Base-by-base conservation (phyloP, 2,113 vertebrate species). In the Vulpes vulpes region DNA sequence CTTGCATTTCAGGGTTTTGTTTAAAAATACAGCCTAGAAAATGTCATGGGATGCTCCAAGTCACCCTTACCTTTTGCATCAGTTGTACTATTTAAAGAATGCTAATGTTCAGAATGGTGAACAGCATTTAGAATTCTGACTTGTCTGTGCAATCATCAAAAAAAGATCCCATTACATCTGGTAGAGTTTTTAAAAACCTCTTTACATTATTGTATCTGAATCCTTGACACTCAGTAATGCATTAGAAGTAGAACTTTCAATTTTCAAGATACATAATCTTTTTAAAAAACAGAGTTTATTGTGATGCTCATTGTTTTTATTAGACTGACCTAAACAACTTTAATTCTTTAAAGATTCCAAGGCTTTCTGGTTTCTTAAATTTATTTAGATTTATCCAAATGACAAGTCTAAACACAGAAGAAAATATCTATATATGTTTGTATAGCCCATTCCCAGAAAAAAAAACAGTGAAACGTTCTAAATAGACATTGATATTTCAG, bases 351-450 rank as follows among this genome's bases (percentile, higher is more conserved):
- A 82, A 32, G 2, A 94, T 87, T 96, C 59, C 55, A 90, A 85
- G 53, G n/a, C 4, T 62, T 95, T 96, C 73, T 97, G 38, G 35
- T 35, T 94, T 32, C 32, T 69, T 93, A 94, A 92, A 84, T 43
- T 92, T 95, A 25, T 60, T 94, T 57, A n/a, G 10, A 53, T 49
- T 32, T 82, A 87, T 74, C 3, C 2, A 92, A 67, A 55, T 94
- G 10, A 64, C 51, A 96, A 81, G 67, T 88, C 53, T 94, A 93
- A 93, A 93, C 6, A 76, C 15, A 74, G 11, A 49, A 95, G 32
- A 86, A 38, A 78, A 69, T 15, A 67, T 43, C 14, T 27, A 83
- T 30, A 55, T 25, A 76, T 35, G 79, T 83, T 12, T 59, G 0
- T 83, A 79, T 49, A 85, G 11, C 59, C 69, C 79, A 81, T 92